Conservation (phyloP, 2,888 invertebrate genomes). For the Geotrupes spiniger region DNA sequence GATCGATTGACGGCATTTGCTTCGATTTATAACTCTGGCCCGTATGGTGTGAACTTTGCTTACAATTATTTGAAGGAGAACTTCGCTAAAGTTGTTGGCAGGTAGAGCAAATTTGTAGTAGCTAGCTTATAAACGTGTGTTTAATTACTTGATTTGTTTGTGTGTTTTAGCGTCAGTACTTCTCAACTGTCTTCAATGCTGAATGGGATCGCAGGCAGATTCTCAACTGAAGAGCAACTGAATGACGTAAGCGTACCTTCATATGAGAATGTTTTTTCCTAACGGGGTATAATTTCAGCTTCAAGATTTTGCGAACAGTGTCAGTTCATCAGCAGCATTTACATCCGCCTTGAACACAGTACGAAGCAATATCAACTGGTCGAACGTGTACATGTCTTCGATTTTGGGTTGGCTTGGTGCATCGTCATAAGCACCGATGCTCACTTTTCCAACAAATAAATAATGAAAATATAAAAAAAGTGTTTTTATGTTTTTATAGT, state of each 20-base stretch:
- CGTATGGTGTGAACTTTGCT: slow-evolving; percentile 7
- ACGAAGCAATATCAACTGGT: slow-evolving; percentile 9
- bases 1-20: slow-evolving; percentile 6
- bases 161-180: slow-evolving; percentile 8
- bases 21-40: slow-evolving; percentile 13
- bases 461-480: too few relatives aligned
- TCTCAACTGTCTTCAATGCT: slow-evolving; percentile 8
- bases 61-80: slow-evolving; percentile 15
- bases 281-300: slow-evolving; percentile 7
- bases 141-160: not conserved
- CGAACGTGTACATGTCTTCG: slow-evolving; percentile 5
- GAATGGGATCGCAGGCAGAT: slow-evolving; percentile 16
- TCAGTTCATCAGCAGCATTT: not conserved
- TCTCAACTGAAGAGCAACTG: slow-evolving; percentile 19
- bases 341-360: slow-evolving; percentile 2
- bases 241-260: slow-evolving; percentile 13
- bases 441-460: too few relatives aligned
- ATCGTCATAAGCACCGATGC: not conserved
- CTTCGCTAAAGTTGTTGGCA: slow-evolving; percentile 3
- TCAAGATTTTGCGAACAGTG: slow-evolving; percentile 5
- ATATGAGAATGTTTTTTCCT: not conserved
- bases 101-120: too few relatives aligned
- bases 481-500: too few relatives aligned
- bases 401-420: slow-evolving; percentile 10
- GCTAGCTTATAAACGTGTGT: not conserved